Conservation (phyloP, 2,888 invertebrate genomes). For the Diaperis boleti region DNA sequence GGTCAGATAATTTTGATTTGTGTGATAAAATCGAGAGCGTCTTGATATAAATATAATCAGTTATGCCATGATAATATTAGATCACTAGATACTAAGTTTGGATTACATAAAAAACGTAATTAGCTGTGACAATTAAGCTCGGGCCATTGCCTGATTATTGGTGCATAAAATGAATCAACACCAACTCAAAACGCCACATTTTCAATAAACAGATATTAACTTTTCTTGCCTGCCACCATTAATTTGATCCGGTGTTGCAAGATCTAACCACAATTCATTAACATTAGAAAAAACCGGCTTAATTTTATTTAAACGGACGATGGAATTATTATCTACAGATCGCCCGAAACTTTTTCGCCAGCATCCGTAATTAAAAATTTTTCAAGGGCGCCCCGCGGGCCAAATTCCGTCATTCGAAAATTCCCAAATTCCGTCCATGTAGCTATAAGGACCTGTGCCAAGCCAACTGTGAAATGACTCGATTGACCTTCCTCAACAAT, state of each 20-base stretch:
- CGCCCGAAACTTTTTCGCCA: neutral
- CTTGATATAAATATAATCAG: too few species aligned
- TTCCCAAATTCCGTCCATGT: slow-evolving; percentile 18
- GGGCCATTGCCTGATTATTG: neutral
- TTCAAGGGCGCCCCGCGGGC: slow-evolving; percentile 27
- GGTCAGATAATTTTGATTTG: too few species aligned
- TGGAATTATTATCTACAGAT: neutral
- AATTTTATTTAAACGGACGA: neutral
- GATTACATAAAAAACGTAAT: neutral
- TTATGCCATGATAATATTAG: too few species aligned
- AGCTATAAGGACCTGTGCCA: slow-evolving; percentile 44
- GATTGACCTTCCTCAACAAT: slow-evolving; percentile 58
- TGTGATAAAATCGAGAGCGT: too few species aligned
- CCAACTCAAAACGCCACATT: neutral
- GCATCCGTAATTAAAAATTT: slow-evolving; percentile 8
- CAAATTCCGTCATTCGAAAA: slow-evolving; percentile 27
- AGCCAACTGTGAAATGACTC: slow-evolving; percentile 59
- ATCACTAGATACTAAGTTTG: too few species aligned
- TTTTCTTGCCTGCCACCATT: neutral
- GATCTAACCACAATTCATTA: neutral
- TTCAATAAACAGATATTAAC: too few species aligned
- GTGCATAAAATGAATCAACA: neutral
- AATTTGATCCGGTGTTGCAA: neutral
- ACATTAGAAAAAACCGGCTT: slow-evolving; percentile 1
- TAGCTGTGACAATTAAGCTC: neutral